phyloP scores from a whole-genome alignment of 2,113 vertebrate species.

The Corydoras sp. region DNA sequence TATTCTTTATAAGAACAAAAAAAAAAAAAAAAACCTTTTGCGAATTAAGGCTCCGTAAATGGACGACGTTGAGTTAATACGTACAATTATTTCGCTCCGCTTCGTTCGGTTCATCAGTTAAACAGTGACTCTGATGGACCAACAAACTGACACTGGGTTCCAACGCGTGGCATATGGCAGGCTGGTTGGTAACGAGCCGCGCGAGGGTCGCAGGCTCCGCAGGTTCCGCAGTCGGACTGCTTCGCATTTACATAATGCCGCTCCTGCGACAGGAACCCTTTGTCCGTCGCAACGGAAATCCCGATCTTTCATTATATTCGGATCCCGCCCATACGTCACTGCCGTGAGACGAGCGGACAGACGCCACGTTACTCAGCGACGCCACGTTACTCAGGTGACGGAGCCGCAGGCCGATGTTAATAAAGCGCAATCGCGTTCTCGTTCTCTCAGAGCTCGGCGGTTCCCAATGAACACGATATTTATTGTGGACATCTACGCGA shows the following conservation, averaged over 20 bases:
- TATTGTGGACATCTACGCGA: no score
- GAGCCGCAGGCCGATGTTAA: conserved; percentile 25
- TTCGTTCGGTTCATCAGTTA: no score
- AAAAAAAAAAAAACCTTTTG: no score
- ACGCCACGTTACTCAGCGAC: background rate
- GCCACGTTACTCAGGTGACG: no score
- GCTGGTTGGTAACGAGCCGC: background rate
- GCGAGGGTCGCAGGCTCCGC: background rate
- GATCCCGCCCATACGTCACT: background rate
- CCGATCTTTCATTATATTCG: background rate
- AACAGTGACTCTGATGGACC: no score
- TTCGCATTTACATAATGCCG: background rate
- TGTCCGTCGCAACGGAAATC: background rate
- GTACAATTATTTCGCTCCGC: no score
- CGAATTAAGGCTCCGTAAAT: no score
- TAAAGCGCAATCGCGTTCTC: conserved; percentile 9
- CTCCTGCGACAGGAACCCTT: background rate
- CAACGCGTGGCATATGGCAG: conserved; percentile 1
- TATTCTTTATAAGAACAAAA: no score
- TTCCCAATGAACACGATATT: no score
- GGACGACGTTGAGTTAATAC: no score
- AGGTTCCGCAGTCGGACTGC: background rate
- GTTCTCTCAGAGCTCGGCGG: background rate
- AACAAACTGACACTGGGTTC: background rate
- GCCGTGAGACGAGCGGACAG: background rate